phyloP scores from a whole-genome alignment of 2,888 invertebrate genomes.

The Pseudococcus longispinus region DNA sequence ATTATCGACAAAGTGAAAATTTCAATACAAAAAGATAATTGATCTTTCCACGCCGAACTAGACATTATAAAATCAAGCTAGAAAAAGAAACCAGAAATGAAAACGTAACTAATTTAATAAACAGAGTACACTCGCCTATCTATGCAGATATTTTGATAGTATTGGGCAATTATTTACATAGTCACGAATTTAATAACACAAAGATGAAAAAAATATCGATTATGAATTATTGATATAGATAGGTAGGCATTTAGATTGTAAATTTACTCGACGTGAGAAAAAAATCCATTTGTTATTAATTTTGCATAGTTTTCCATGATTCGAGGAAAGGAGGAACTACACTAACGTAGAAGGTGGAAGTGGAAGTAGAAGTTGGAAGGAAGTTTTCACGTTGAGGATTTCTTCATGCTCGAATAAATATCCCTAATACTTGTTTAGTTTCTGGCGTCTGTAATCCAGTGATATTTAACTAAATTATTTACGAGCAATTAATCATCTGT shows the following conservation, averaged over 20 bases:
- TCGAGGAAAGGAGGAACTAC: background rate
- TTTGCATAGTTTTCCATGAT: background rate
- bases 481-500: background rate
- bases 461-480: constrained; percentile 1
- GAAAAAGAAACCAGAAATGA: constrained; percentile 19
- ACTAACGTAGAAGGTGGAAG: background rate
- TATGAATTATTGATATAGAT: background rate
- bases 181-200: background rate
- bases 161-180: background rate
- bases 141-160: background rate
- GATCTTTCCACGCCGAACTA: background rate
- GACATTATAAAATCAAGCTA: background rate
- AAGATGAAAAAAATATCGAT: background rate
- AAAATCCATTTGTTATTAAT: background rate
- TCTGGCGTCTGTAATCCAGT: background rate
- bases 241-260: too few relatives aligned
- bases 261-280: background rate
- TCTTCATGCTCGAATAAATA: constrained; percentile 11
- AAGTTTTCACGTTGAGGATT: background rate
- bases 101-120: constrained; percentile 4
- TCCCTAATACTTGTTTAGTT: background rate
- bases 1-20: constrained; percentile 15
- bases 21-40: background rate
- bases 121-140: background rate
- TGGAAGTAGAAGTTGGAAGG: background rate